Evolutionary conservation across 2,888 invertebrate genomes (phyloP), one percentile per base, ranked within the genome.

Genomic region (Netelia melanura): DNA sequence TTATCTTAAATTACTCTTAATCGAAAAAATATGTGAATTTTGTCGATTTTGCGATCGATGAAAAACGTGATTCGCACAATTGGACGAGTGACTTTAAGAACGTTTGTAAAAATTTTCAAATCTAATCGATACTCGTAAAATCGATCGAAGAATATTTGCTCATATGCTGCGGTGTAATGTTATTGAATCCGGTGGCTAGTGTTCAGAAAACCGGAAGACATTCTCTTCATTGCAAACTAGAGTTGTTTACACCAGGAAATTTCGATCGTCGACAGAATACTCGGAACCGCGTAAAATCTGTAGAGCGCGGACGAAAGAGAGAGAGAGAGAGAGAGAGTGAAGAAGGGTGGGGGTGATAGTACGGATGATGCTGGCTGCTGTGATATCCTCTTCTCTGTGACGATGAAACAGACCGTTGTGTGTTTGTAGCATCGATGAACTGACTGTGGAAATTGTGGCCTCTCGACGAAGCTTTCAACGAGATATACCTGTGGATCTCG

Each of bases 161-260:
- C 21, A 9, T 58, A 21, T 1, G 23, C 17, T 8, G 17, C 2
- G 6, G 9, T 58, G 6, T 30, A 67, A 72, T 65, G 56, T 44
- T 25, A 25, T 44, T 17, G 56, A 11, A 72, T 52, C n/a, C 11
- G 38, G 64, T 25, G 17, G 10, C 9, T 17, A 30, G 56, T 43
- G 11, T 10, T n/a, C 64, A 44, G 72, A 21, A 72, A 80, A 56
- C 56, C 30, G 79, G 61, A 65, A 71, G 30, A 58, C 56, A 58
- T 68, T 81, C 64, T 62, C 61, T 25, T 38, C 21, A 11, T 21
- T 48, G 52, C 58, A 74, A 71, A 74, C 25, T 11, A 14, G 56
- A 11, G 14, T 43, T 79, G 74, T 79, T 83, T 78, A 48, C 48
- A 56, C 38, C 56, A 56, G 74, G 70, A 56, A 65, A 64, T 70